A percentile compares a stretch with the other conserved stretches of the same genome.
Conservation (phyloP, 2,888 invertebrate genomes). For the Idaea dimidiata region DNA sequence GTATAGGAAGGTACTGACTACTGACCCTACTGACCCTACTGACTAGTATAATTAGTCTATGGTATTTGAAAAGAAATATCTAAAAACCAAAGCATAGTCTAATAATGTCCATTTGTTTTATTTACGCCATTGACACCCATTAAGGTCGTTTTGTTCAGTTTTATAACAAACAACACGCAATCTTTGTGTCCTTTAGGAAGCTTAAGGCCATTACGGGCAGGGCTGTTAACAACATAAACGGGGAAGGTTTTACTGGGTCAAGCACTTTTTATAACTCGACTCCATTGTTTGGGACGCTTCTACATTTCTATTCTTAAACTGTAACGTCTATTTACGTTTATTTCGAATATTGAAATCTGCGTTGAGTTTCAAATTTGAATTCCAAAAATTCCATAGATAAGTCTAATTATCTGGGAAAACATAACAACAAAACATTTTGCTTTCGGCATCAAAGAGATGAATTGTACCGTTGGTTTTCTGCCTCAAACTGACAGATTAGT, state of each 20-base stretch:
- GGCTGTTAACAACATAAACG: slow-evolving; percentile 16
- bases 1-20: no score
- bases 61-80: slow-evolving; percentile 23
- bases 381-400: no score
- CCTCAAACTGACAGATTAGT: no score
- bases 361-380: no score
- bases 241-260: slow-evolving; percentile 18
- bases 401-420: no score
- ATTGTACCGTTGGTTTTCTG: no score
- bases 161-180: slow-evolving; percentile 16
- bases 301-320: not conserved
- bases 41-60: no score
- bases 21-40: no score
- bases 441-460: no score
- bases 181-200: slow-evolving; percentile 10
- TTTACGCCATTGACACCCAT: slow-evolving; percentile 25
- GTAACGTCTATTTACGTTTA: no score
- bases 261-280: slow-evolving; percentile 14
- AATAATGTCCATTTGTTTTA: slow-evolving; percentile 23
- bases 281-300: not conserved
- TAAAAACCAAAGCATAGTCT: slow-evolving; percentile 19
- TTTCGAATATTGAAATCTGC: no score
- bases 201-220: slow-evolving; percentile 15
- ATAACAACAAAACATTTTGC: no score
- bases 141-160: slow-evolving; percentile 13